Percentiles rank a stretch among this genome's conserved stretches.
These are phyloP conservation scores for Phorcus lineatus DNA, from an alignment of 2,888 invertebrate species.

Conservation along the genomic window DNA sequence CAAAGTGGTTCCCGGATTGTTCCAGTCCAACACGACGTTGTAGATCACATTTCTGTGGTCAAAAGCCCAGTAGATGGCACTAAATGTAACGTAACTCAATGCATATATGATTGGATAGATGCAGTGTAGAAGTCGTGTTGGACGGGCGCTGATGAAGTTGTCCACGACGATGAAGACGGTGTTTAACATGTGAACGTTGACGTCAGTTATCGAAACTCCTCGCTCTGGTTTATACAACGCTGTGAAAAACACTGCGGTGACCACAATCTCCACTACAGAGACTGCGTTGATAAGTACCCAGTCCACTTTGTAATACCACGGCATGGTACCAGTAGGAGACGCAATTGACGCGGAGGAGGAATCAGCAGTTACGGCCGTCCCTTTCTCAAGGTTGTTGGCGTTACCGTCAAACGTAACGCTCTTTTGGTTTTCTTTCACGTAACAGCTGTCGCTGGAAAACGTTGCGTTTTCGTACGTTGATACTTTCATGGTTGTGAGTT, in stretches of 20 bases:
- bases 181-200: slow-evolving; percentile 63
- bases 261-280: slow-evolving; percentile 53
- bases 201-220: slow-evolving; percentile 37
- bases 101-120: slow-evolving; percentile 59
- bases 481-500: neutral
- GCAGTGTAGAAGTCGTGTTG: slow-evolving; percentile 60
- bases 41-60: slow-evolving; percentile 67
- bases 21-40: slow-evolving; percentile 68
- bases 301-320: slow-evolving; percentile 57
- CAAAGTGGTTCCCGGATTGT: slow-evolving; percentile 51
- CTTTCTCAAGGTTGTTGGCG: neutral
- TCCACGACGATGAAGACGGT: slow-evolving; percentile 57
- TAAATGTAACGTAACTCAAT: slow-evolving; percentile 53
- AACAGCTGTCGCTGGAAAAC: neutral
- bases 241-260: slow-evolving; percentile 64
- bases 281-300: slow-evolving; percentile 61
- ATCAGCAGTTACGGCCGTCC: neutral
- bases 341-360: neutral
- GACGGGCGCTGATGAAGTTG: slow-evolving; percentile 52
- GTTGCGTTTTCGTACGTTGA: slow-evolving; percentile 14
- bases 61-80: slow-evolving; percentile 59
- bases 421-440: neutral
- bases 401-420: neutral
- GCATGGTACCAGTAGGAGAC: neutral
- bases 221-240: slow-evolving; percentile 52